Evolutionary conservation across 2,888 invertebrate genomes (phyloP), one percentile per base, ranked within the genome.

Genomic region (Caenorhabditis uteleia): DNA sequence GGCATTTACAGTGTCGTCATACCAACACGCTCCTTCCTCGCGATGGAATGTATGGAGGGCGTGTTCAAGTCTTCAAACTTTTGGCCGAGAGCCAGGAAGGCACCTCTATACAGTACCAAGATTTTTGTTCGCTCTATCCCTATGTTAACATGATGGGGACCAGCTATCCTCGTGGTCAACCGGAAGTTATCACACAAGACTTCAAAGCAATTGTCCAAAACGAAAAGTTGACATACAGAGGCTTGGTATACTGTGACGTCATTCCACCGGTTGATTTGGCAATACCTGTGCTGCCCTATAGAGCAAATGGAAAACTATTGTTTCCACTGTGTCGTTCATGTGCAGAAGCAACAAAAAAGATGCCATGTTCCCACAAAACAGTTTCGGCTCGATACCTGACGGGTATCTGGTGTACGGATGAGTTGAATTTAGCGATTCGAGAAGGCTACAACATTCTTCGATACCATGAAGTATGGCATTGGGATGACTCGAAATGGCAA

Each of bases 401-500:
- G 26, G 27, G 29, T 18, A 27, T 2, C 26, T 25, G 36, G 3
- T 16, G 23, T 36, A 26, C 38, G n/a, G 38, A 18, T n/a, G 45
- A 36, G 25, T 14, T 36, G 38, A 48, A 48, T 16, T 5, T 39
- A 12, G 48, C 48, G 7, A 23, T 48, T 8, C 7, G 3, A 12
- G 26, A 48, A 26, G 48, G 48, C 10, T 48, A 48, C 14, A 8
- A 27, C n/a, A n/a, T 48, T 27, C 39, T 48, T 27, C 26, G 39
- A 10, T 39, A 18, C 12, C 48, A 48, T 26, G 49, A 49, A 18
- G 49, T 40, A 2, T 49, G 40, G 40, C 21, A 49, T 23, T 49
- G 49, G 49, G 31, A 29, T 4, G 23, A 26, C 1, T 20, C 25
- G 7, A 16, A n/a, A 31, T 49, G 49, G 49, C 40, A 40, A 23